Base-by-base conservation (phyloP, 1,140 invertebrate species). In the Procambarus clarkii region DNA sequence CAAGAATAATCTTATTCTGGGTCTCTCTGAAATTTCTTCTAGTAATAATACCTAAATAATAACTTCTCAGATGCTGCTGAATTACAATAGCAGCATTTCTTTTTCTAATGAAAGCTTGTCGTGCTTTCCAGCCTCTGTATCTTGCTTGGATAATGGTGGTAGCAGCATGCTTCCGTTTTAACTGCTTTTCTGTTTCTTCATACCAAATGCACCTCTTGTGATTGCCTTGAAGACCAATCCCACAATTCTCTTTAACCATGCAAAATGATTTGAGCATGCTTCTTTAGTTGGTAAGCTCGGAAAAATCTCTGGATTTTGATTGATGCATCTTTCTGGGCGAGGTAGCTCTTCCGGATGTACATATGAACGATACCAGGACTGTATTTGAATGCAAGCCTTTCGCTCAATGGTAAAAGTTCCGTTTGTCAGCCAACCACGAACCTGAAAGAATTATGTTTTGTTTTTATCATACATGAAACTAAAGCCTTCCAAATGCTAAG, bases 181-280 rank as follows among this genome's bases (percentile, higher is more conserved):
- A n/a, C 5, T 88, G 44, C 58, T 84, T 82, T n/a, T n/a, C n/a
- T n/a, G n/a, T n/a, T n/a, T n/a, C n/a, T n/a, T 21, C 91, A 77
- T n/a, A 74, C 80, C 15, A 92, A 24, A 54, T 88, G 84, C 21
- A n/a, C 83, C 80, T 77, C 80, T 82, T 46, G 74, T 78, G 15
- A 24, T 44, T 44, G 92, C 83, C 60, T 92, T 92, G 92, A 2
- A 92, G 82, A 60, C 77, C 18, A 45, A 86, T 90, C n/a, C n/a
- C 11, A 78, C 58, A 64, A 64, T 87, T 74, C 21, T 79, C 74
- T 50, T 50, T 54, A 24, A 69, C 71, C 50, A 34, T 34, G 60
- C 54, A 74, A 77, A 89, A 15, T 88, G 9, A 48, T 71, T 8
- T 71, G 64, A 24, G 71, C 64, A 54, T 79, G 79, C 18, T 60